A percentile compares a stretch with the other conserved stretches of the same genome.
phyloP scores from a whole-genome alignment of 2,113 vertebrate species.

The Oreotragus oreotragus region DNA sequence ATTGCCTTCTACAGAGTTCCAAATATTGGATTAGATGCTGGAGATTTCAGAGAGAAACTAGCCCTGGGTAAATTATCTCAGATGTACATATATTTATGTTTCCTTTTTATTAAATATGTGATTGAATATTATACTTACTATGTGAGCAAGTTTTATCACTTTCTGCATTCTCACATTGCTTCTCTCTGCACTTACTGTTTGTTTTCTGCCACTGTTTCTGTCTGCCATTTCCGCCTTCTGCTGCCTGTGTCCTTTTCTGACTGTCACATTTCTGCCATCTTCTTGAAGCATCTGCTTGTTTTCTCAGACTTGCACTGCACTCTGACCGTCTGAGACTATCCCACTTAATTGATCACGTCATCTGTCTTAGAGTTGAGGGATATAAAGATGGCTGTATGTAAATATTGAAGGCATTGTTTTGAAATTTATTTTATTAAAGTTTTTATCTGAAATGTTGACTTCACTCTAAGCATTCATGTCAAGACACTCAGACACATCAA shows the following conservation, averaged over 20 bases:
- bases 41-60: too few species aligned
- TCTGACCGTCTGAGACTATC: neutral
- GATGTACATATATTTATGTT: neutral
- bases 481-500: neutral
- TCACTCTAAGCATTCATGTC: neutral
- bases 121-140: neutral
- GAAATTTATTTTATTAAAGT: neutral
- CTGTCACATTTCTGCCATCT: neutral
- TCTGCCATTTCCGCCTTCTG: slow-evolving; percentile 20
- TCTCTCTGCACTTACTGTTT: neutral
- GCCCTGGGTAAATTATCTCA: neutral
- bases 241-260: neutral
- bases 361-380: neutral
- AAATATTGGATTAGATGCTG: too few species aligned
- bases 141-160: neutral
- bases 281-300: neutral
- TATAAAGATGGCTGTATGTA: neutral
- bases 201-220: neutral
- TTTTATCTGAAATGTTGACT: neutral
- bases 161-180: neutral
- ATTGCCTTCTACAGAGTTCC: too few species aligned
- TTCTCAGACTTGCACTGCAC: neutral
- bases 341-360: neutral
- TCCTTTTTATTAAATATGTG: neutral
- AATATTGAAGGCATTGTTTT: neutral